Base-by-base conservation (phyloP, 2,113 vertebrate genomes). In the Serinus canaria region DNA sequence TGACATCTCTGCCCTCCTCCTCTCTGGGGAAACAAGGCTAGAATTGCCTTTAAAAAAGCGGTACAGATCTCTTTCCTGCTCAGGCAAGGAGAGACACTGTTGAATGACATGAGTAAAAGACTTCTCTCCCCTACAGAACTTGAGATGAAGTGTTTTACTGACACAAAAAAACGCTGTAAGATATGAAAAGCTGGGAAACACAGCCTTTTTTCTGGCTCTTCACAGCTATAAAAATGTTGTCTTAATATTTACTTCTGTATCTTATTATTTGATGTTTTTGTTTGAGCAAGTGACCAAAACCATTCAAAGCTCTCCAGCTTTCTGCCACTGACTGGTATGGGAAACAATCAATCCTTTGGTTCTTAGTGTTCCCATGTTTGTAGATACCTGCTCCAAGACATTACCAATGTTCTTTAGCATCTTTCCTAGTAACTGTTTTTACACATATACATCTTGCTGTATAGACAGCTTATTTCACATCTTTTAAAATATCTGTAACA, bases 361-460 rank as follows among this genome's bases (percentile, higher is more conserved):
- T 87, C 53, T 60, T 14, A 37, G 37, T 46, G 70, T 20, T 94
- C 41, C 62, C 37, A 21, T 9, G 33, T 28, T 87, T 4, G 1
- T 7, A 9, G 28, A 31, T 50, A 69, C 39, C 46, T n/a, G 52
- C 46, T 86, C 50, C 68, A 66, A 49, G 33, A 77, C 39, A 58
- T 62, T 50, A 28, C 33, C 39, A 70, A 7, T 43, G 25, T 5
- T 93, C n/a, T 66, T 83, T 9, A 90, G 16, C 43, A 78, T 21
- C 52, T 69, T 77, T 49, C 66, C 59, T 44, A 88, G 28, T 28
- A 77, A 81, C n/a, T 93, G 67, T 81, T 96, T 90, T 88, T 66
- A 58, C 80, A 59, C 20, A 80, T n/a, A 85, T 4, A 18, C 6
- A 53, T 73, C 53, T 73, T 69, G 72, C 67, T 77, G 50, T 31